These are phyloP conservation scores for Drosophila triauraria DNA, from an alignment of 1,140 invertebrate genomes.

Conservation along the genomic window DNA sequence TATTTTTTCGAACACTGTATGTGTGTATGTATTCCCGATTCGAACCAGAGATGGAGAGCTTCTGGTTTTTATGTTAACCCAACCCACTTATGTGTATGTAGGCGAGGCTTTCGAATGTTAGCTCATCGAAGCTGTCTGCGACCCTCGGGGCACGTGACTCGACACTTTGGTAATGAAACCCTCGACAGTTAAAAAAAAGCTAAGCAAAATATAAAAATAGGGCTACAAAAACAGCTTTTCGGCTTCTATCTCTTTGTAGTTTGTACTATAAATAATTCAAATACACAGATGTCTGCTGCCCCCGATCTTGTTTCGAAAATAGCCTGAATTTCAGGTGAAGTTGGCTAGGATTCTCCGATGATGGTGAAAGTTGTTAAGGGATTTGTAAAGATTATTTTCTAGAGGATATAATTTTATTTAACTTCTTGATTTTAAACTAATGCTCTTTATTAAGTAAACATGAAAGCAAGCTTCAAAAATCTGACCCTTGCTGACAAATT, in stretches of 20 bases:
- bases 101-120: conserved; percentile 42
- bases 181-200: conserved; percentile 8
- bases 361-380: conserved; percentile 32
- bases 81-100: conserved; percentile 37
- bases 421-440: background rate
- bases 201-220: conserved; percentile 15
- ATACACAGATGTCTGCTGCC: conserved; percentile 26
- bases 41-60: conserved; percentile 19
- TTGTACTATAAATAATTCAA: conserved; percentile 63
- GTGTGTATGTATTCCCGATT: background rate
- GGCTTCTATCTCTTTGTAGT: conserved; percentile 55
- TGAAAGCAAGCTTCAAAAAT: no score
- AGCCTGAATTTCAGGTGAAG: background rate
- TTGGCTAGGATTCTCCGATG: background rate
- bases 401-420: background rate
- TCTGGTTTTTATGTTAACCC: conserved; percentile 51
- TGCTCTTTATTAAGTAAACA: no score
- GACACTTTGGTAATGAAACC: conserved; percentile 58
- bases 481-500: no score
- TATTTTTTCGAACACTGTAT: no score
- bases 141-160: conserved; percentile 70
- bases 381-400: background rate
- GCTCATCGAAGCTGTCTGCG: conserved; percentile 53
- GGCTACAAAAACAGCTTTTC: conserved; percentile 17
- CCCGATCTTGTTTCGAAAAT: conserved; percentile 3